Conservation (phyloP, 2,888 invertebrate genomes). For the Hirtodrosophila trivittata region DNA sequence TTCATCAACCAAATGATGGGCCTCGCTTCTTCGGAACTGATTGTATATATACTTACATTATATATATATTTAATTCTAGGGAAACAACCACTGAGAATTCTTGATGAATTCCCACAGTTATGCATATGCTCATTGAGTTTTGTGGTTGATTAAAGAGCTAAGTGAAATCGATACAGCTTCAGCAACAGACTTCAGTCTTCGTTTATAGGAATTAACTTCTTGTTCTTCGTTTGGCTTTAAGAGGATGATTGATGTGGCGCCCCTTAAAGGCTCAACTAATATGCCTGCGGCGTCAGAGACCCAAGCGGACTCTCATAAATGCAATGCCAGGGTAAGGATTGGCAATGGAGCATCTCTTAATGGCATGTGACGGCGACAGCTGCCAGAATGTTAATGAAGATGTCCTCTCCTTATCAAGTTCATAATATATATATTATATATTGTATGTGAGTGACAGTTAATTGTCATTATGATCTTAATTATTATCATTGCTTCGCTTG, state of each 20-base stretch:
- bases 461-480: slow-evolving; percentile 21
- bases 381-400: slow-evolving; percentile 13
- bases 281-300: slow-evolving; percentile 15
- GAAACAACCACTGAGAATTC: slow-evolving; percentile 57
- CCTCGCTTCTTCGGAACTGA: slow-evolving; percentile 53
- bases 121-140: neutral
- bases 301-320: slow-evolving; percentile 14
- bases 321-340: slow-evolving; percentile 37
- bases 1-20: slow-evolving; percentile 19
- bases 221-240: slow-evolving; percentile 46
- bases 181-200: slow-evolving; percentile 12
- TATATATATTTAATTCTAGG: slow-evolving; percentile 35
- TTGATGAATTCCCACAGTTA: slow-evolving; percentile 55
- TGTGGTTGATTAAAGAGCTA: slow-evolving; percentile 17
- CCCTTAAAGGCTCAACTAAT: slow-evolving; percentile 21
- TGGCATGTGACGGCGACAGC: slow-evolving; percentile 53
- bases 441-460: neutral
- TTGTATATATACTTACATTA: neutral
- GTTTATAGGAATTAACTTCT: slow-evolving; percentile 29
- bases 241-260: slow-evolving; percentile 78
- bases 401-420: neutral
- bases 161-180: slow-evolving; percentile 47
- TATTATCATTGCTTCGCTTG: slow-evolving; percentile 4
- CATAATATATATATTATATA: neutral
- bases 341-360: slow-evolving; percentile 31